A percentile compares a stretch with the other conserved stretches of the same genome.
Conservation (phyloP, 2,113 vertebrate species). For the Vimba vimba region DNA sequence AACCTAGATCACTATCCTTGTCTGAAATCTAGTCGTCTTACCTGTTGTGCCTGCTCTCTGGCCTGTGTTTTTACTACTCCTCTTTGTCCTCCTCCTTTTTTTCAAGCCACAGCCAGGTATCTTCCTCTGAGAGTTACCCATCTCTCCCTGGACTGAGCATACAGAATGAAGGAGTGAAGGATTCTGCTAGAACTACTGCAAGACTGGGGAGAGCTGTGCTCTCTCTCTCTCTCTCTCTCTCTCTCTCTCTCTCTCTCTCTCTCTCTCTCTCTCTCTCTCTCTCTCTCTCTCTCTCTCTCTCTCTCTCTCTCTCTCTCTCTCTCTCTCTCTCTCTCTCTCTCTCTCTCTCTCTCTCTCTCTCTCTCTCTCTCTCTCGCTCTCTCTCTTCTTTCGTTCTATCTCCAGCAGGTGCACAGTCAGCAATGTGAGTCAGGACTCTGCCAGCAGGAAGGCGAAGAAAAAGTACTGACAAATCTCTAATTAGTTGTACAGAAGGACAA, state of each 20-base stretch:
- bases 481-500: conserved; percentile 7
- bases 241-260: conserved; percentile 1
- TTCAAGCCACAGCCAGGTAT: conserved; percentile 38
- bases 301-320: conserved; percentile 2
- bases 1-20: neutral
- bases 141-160: conserved; percentile 30
- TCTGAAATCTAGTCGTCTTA: conserved; percentile 25
- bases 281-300: neutral
- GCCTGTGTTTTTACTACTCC: conserved; percentile 37
- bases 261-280: too few species aligned
- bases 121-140: conserved; percentile 61
- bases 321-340: conserved; percentile 30
- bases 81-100: conserved; percentile 51
- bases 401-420: conserved; percentile 58
- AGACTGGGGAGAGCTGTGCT: conserved; percentile 26
- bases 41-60: conserved; percentile 49
- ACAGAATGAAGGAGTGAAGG: conserved; percentile 9
- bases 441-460: conserved; percentile 28
- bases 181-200: neutral
- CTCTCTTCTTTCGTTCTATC: conserved; percentile 27
- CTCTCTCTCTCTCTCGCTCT: too few species aligned
- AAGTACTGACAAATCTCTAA: conserved; percentile 26
- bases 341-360: neutral
- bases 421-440: conserved; percentile 46
- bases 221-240: conserved; percentile 36